phyloP scores from a whole-genome alignment of 2,797 vertebrate species.

The Molothrus ater region DNA sequence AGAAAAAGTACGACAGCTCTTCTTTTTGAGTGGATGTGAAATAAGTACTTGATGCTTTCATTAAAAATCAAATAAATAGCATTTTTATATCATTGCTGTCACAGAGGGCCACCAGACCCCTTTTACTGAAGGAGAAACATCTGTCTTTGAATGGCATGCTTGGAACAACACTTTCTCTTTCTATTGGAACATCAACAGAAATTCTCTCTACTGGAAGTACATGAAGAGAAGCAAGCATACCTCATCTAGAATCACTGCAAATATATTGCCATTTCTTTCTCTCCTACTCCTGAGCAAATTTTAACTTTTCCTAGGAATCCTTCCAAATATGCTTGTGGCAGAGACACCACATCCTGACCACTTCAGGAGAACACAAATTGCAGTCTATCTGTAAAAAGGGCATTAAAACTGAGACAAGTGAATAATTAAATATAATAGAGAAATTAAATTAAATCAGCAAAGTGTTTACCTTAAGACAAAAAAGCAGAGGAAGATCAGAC shows the following conservation, averaged over 20 bases:
- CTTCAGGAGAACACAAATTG: background rate
- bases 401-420: background rate
- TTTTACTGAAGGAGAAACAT: background rate
- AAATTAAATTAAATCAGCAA: background rate
- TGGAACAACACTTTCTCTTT: background rate
- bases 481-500: background rate
- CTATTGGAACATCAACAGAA: background rate
- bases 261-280: background rate
- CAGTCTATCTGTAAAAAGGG: background rate
- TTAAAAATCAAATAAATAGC: conserved; percentile 62
- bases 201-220: background rate
- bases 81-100: conserved; percentile 42
- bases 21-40: conserved; percentile 41
- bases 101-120: conserved; percentile 2
- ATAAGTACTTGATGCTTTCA: conserved; percentile 44
- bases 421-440: background rate
- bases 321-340: background rate
- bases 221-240: background rate
- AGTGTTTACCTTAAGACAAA: background rate
- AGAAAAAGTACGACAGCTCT: conserved; percentile 48
- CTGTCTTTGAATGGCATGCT: background rate
- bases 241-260: background rate
- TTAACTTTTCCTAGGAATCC: background rate
- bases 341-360: background rate
- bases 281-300: background rate